Base-by-base conservation (phyloP, 2,113 vertebrate species). In the Corythornis vintsioides region DNA sequence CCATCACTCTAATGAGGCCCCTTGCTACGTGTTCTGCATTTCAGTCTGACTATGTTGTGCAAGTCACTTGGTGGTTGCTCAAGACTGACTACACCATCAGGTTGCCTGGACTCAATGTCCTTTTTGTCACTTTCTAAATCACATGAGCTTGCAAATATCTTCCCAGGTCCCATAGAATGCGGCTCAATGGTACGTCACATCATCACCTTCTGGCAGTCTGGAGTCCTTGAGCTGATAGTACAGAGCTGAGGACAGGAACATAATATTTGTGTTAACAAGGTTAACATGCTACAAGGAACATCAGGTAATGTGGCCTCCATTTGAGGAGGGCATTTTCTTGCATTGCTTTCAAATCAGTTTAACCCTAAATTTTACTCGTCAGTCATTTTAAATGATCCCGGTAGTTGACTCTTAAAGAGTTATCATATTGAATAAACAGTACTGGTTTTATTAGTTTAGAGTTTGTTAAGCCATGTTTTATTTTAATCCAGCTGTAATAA, bases 401-500 rank as follows among this genome's bases (percentile, higher is more conserved):
- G 7, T 3, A 21, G 38, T 33, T 91, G 59, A 88, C n/a, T 88
- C 64, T 71, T 86, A 2, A 78, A 73, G n/a, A 9, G 31, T 82
- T 89, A 88, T 73, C 7, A 74, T 93, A 96, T 93, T 79, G 63
- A 90, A 74, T 65, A 93, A 96, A 90, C 40, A 92, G 82, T 73
- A 50, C 18, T 74, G 35, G 15, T 92, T 94, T 94, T 94, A 93
- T 95, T 92, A 93, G 64, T 88, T 95, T 74, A 79, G 92, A 96
- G 75, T 95, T 93, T 96, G 92, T 96, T 95, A 96, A 90, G 24
- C 78, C 59, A 86, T 90, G 83, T 92, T 97, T 94, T 96, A 91
- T 94, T 95, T 96, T 94, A 94, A 94, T 93, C 56, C 73, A 88
- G 31, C 43, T 74, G 72, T 83, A 96, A 79, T 96, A 96, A 97